A percentile compares a stretch with the other conserved stretches of the same genome.
Conservation (phyloP, 2,888 invertebrate genomes). For the Kryphioiulus occultus region DNA sequence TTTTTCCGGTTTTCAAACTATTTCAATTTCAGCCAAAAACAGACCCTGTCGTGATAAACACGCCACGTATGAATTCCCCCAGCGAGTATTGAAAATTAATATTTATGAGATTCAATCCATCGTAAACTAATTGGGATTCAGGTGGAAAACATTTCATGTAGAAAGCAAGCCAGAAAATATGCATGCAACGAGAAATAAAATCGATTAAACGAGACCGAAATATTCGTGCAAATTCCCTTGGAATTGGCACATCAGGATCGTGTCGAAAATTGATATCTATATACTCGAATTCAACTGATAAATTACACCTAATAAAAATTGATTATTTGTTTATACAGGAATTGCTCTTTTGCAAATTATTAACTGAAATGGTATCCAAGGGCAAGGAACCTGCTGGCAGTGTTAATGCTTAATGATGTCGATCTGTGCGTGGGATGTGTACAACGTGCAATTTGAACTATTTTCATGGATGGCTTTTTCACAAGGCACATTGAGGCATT, state of each 20-base stretch:
- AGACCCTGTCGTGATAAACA: neutral
- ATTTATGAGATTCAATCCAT: constrained; percentile 7
- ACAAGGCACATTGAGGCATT: too few species aligned
- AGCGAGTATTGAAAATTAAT: neutral
- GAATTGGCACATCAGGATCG: neutral
- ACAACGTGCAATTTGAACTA: too few species aligned
- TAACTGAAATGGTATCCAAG: neutral
- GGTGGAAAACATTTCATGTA: neutral
- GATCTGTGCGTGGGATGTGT: neutral
- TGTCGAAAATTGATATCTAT: neutral
- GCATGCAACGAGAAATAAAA: neutral
- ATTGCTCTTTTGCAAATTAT: neutral
- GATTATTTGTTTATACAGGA: neutral
- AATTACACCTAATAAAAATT: constrained; percentile 6
- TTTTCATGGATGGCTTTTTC: too few species aligned
- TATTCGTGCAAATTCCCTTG: neutral
- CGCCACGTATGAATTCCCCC: neutral
- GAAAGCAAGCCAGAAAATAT: neutral
- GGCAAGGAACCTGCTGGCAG: neutral
- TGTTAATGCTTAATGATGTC: neutral
- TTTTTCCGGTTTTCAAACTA: neutral
- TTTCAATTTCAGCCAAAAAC: neutral
- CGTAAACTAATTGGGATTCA: constrained; percentile 30
- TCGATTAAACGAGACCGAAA: neutral
- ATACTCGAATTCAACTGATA: neutral